Evolutionary conservation across 2,113 vertebrate genomes (phyloP).

Genomic region (Bos indicus): DNA sequence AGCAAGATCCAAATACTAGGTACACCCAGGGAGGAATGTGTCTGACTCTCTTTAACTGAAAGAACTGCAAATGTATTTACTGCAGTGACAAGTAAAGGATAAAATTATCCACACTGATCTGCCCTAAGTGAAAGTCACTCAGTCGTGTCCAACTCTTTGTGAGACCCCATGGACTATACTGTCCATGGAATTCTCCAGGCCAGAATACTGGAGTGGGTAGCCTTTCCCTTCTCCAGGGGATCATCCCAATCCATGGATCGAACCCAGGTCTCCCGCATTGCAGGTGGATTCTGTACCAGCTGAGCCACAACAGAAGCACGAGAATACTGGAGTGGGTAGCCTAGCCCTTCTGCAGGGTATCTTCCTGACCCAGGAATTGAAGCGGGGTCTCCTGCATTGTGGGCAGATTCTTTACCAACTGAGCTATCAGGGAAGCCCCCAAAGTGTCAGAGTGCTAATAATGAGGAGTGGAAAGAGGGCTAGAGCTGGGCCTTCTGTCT

Average conservation of each 20-base stretch:
- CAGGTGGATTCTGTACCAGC: background rate
- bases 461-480: background rate
- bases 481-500: background rate
- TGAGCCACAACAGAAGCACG: background rate
- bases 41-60: background rate
- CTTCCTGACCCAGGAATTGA: background rate
- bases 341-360: background rate
- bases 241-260: background rate
- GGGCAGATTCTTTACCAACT: background rate
- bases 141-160: background rate
- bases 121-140: background rate
- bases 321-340: background rate
- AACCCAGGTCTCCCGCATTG: background rate
- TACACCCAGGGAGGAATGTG: background rate
- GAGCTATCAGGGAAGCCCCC: background rate
- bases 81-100: slow-evolving; percentile 29
- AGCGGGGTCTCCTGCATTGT: background rate
- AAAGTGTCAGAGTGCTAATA: background rate
- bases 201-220: background rate
- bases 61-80: slow-evolving; percentile 37
- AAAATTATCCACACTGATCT: background rate
- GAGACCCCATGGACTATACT: background rate
- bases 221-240: background rate
- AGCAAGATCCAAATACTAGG: slow-evolving; percentile 3
- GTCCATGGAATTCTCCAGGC: background rate